Base-by-base conservation (phyloP, 2,113 vertebrate species). In the Australoheros scitulus region DNA sequence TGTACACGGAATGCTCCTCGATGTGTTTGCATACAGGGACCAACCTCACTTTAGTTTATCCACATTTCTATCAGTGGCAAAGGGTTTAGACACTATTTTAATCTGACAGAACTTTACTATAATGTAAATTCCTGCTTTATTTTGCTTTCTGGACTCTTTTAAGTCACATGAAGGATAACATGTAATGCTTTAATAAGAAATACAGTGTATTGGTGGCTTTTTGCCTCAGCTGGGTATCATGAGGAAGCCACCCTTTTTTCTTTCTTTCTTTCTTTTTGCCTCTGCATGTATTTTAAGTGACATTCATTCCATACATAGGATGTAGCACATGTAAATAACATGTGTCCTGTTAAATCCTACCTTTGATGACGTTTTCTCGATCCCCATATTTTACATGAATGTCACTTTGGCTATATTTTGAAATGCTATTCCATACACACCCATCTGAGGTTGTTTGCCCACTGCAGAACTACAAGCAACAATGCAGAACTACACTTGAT, bases 201-300 rank as follows among this genome's bases (percentile, higher is more conserved):
- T 61, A 47, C 26, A 72, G 17, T 24, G 20, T 77, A 63, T 70
- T 36, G 34, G 59, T 22, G 47, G 57, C 9, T 14, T 9, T 38
- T 50, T 75, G 34, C 65, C 58, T 26, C 70, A 76, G 15, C 55
- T 43, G 32, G 14, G 32, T 47, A 56, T 43, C 78, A 70, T 34
- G 9, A 22, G 22, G 0, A 61, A 38, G 18, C 43, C 74, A 64
- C 59, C 4, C 82, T 34, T 38, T 38, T 38, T 38, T 38, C 36
- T 38, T 38, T 38, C 36, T 38, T 38, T 38, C 6, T 76, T 59
- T 55, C 6, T 41, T 83, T 76, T 36, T 17, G 20, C 72, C 15
- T 68, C 50, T 76, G 83, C 81, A 81, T 88, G 89, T 57, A 29
- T 59, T 59, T 14, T 24, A 77, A n/a, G 52, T 68, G 65, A 63